Evolutionary conservation across 2,113 vertebrate genomes (phyloP).

Genomic region (Podarcis cretensis): DNA sequence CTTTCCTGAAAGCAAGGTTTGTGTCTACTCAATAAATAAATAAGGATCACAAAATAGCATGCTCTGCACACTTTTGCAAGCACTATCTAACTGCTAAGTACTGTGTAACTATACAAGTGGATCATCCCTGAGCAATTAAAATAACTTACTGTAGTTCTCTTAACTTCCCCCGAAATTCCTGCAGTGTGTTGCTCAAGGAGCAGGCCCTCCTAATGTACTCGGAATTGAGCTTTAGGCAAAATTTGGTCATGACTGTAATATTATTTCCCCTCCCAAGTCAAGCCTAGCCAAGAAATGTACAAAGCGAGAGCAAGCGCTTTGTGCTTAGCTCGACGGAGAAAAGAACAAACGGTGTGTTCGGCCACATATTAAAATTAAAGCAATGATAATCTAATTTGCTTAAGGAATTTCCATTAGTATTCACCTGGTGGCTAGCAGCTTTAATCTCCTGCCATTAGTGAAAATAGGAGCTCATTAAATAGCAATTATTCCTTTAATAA

Average conservation of each 20-base stretch:
- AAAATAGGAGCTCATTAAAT: conserved; percentile 69
- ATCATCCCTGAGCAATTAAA: background rate
- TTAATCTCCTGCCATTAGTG: conserved; percentile 63
- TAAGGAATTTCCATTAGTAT: conserved; percentile 63
- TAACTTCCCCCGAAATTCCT: background rate
- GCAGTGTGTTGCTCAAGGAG: background rate
- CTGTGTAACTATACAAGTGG: background rate
- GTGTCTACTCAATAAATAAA: no score
- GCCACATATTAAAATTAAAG: conserved; percentile 61
- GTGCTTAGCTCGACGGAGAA: conserved; percentile 45
- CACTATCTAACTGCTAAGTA: no score
- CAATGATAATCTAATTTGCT: conserved; percentile 60
- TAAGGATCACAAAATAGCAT: no score
- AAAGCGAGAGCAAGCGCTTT: background rate
- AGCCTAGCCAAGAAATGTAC: background rate
- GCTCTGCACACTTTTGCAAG: no score
- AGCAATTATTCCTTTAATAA: conserved; percentile 59
- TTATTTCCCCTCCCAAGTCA: no score
- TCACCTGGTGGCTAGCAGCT: conserved; percentile 64
- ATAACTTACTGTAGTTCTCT: background rate
- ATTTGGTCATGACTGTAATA: background rate
- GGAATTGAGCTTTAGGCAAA: background rate
- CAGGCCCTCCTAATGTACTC: background rate
- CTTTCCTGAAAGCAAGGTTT: no score
- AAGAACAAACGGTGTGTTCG: conserved; percentile 55